Conservation (phyloP, 2,888 invertebrate species). For the Aphrophora alni region DNA sequence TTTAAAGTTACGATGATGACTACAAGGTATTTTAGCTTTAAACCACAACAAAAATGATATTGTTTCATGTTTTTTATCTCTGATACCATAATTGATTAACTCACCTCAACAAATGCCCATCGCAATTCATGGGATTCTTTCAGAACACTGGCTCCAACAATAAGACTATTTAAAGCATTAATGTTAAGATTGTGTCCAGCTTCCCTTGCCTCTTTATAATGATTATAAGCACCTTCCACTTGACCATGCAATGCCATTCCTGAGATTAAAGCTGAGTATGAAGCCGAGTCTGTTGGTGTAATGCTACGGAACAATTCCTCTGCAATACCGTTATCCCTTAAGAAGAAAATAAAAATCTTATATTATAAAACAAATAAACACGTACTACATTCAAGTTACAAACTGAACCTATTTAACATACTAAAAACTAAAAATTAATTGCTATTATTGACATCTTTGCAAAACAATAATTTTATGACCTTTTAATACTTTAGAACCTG, state of each 20-base stretch:
- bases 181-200: conserved; percentile 69
- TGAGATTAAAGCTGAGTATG: conserved; percentile 80
- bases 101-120: conserved; percentile 64
- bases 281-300: conserved; percentile 69
- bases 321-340: conserved; percentile 72
- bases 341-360: conserved; percentile 40
- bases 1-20: too few species aligned
- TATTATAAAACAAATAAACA: too few species aligned
- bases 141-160: conserved; percentile 66
- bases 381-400: background rate
- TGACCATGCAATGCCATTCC: conserved; percentile 80
- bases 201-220: conserved; percentile 70
- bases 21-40: too few species aligned
- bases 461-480: too few species aligned
- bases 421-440: too few species aligned
- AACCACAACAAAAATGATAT: too few species aligned
- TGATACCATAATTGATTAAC: too few species aligned
- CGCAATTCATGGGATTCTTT: conserved; percentile 71
- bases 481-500: too few species aligned
- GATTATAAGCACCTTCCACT: conserved; percentile 68
- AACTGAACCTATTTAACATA: too few species aligned
- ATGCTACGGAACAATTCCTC: conserved; percentile 77
- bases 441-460: too few species aligned
- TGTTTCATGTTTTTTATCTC: too few species aligned
- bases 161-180: conserved; percentile 72